These are phyloP conservation scores for Microctonus hyperodae DNA, from an alignment of 2,888 invertebrate species.

Conservation along the genomic window DNA sequence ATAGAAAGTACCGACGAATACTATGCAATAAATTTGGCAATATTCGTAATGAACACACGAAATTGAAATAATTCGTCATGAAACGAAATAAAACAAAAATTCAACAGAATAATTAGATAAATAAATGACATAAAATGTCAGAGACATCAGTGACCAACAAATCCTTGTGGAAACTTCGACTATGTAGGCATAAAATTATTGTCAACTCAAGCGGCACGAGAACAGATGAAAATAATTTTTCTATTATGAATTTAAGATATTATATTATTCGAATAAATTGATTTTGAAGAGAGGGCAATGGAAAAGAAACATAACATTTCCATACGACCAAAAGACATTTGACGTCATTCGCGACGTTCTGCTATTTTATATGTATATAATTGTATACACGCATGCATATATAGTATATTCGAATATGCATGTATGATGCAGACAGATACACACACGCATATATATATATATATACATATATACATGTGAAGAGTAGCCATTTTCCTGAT, in stretches of 20 bases:
- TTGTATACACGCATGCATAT: slow-evolving; percentile 12
- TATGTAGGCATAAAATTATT: background rate
- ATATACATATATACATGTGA: slow-evolving; percentile 11
- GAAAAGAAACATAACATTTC: slow-evolving; percentile 29
- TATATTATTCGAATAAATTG: background rate
- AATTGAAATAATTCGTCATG: no score
- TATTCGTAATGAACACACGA: background rate
- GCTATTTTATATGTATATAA: slow-evolving; percentile 46
- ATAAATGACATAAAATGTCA: background rate
- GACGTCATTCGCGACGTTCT: slow-evolving; percentile 49
- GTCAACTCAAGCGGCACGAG: background rate
- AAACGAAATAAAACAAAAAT: background rate
- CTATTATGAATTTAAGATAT: background rate
- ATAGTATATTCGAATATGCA: no score
- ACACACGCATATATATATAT: no score
- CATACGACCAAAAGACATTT: slow-evolving; percentile 60
- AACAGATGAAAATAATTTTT: background rate
- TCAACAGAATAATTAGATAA: background rate
- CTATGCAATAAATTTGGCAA: slow-evolving; percentile 17
- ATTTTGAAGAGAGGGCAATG: background rate
- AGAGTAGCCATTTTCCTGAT: background rate
- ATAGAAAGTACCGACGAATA: background rate
- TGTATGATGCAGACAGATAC: no score
- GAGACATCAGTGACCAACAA: slow-evolving; percentile 3
- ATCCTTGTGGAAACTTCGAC: background rate